phyloP scores from a whole-genome alignment of 2,113 vertebrate genomes.

The Sylvilagus bachmani region DNA sequence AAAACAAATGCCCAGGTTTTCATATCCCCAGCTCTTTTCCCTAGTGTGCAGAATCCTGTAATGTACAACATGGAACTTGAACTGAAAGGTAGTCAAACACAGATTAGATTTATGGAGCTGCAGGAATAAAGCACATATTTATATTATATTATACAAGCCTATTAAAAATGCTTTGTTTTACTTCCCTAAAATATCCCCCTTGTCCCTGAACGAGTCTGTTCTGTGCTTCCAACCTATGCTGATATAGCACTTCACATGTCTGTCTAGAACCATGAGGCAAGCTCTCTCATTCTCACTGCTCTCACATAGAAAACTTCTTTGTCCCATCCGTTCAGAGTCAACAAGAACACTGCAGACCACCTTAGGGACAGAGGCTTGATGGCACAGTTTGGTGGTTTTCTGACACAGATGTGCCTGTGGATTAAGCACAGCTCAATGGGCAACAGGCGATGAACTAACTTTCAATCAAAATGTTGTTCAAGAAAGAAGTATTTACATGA shows the following conservation, averaged over 20 bases:
- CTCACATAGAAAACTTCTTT: not conserved
- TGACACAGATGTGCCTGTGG: not conserved
- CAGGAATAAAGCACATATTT: constrained; percentile 9
- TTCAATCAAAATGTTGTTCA: not conserved
- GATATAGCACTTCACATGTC: constrained; percentile 11
- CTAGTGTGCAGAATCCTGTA: not conserved
- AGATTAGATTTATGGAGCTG: not conserved
- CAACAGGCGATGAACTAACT: not conserved
- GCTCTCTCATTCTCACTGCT: not conserved
- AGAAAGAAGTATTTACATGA: not conserved
- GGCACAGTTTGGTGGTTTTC: not conserved
- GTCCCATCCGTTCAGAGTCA: not conserved
- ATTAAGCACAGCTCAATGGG: not conserved
- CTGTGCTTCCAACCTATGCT: not conserved
- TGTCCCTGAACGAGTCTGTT: not conserved
- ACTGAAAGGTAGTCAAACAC: not conserved
- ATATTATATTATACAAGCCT: not conserved
- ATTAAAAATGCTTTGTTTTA: not conserved
- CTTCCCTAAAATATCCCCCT: not conserved
- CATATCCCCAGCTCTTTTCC: not conserved
- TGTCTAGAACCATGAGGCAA: not conserved
- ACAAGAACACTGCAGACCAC: not conserved
- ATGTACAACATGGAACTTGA: not conserved
- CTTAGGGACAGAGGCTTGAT: not conserved
- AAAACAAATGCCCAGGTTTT: not conserved